Conservation (phyloP, 2,797 vertebrate species). For the Propithecus deckenii region DNA sequence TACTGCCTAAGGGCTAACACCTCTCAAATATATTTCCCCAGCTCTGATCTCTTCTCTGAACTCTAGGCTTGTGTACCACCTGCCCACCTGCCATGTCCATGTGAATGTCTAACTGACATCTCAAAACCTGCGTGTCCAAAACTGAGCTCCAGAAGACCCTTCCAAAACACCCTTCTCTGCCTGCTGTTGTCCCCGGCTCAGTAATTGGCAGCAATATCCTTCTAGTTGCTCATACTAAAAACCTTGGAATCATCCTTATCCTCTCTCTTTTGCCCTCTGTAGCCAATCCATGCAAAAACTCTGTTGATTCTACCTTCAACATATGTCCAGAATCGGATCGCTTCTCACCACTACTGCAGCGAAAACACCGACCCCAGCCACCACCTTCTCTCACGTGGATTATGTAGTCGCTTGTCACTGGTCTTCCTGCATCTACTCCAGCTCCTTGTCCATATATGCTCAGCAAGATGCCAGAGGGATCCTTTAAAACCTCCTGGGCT, state of each 20-base stretch:
- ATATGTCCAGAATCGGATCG: fast-evolving
- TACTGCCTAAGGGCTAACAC: background rate
- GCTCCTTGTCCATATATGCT: background rate
- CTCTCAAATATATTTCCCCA: background rate
- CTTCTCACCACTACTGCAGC: background rate
- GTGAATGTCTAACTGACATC: background rate
- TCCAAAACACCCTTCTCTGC: background rate
- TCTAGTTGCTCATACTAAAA: background rate
- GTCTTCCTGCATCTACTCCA: background rate
- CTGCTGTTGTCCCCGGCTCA: background rate
- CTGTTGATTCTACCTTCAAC: background rate
- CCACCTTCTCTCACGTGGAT: background rate
- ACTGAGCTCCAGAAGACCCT: background rate
- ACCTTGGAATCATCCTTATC: background rate
- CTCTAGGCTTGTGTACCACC: background rate
- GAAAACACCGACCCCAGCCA: background rate
- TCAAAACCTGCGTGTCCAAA: background rate
- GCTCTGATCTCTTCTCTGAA: background rate
- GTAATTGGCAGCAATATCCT: background rate
- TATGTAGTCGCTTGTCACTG: fast-evolving
- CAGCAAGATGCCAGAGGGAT: background rate
- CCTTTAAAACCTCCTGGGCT: background rate
- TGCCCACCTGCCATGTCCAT: background rate
- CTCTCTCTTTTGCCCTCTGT: background rate
- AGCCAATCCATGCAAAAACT: background rate